phyloP scores from a whole-genome alignment of 2,113 vertebrate species.

The Cyphomyrus discorhynchus region DNA sequence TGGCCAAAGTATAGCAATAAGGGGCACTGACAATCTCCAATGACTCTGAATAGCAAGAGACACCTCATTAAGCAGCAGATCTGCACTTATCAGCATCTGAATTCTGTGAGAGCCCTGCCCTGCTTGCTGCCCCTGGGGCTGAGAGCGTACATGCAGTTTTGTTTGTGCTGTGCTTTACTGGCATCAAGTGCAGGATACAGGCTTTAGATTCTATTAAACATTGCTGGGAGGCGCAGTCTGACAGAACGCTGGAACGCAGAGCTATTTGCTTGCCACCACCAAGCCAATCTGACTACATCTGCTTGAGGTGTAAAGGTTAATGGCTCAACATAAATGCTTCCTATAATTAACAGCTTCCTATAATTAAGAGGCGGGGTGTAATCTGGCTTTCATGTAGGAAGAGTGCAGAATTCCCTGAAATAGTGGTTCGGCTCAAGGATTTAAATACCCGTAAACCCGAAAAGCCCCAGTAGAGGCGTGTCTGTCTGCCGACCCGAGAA shows the following conservation, averaged over 20 bases:
- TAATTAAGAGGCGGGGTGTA: slow-evolving; percentile 4
- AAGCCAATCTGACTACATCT: neutral
- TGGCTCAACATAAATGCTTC: neutral
- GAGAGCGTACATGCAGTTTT: neutral
- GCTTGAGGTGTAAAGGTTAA: slow-evolving; percentile 6
- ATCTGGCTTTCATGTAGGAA: neutral
- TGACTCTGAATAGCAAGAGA: neutral
- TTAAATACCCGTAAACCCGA: neutral
- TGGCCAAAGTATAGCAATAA: neutral
- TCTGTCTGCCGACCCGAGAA: neutral
- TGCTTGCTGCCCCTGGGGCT: neutral
- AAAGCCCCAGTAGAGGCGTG: neutral
- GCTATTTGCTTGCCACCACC: neutral
- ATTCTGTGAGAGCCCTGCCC: neutral
- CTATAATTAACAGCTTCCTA: slow-evolving; percentile 1
- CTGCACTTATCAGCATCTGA: neutral
- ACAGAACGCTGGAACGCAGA: neutral
- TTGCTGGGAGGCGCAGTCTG: neutral
- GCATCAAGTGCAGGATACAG: neutral
- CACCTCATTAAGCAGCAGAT: slow-evolving; percentile 8
- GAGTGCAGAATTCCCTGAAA: neutral
- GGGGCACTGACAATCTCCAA: neutral
- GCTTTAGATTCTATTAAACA: neutral
- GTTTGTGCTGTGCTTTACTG: neutral
- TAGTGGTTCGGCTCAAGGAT: neutral